Percentiles rank a stretch among this genome's conserved stretches.
phyloP scores from a whole-genome alignment of 2,888 invertebrate species.

The Trachelus stipa region DNA sequence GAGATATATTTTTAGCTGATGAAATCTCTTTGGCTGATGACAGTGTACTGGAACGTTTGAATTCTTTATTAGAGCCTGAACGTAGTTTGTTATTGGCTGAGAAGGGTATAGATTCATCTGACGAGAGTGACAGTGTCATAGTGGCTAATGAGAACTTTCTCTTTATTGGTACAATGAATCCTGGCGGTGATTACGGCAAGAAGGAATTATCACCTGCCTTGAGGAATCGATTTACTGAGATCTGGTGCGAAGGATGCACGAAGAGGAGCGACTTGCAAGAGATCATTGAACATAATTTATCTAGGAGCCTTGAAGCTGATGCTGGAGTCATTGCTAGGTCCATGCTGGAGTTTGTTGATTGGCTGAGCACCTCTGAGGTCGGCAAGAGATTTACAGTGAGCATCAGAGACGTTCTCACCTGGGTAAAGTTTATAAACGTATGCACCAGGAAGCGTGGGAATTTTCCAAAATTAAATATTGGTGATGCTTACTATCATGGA shows the following conservation, averaged over 20 bases:
- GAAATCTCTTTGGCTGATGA: slow-evolving; percentile 99
- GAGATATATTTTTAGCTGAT: slow-evolving; percentile 92
- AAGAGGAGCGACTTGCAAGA: slow-evolving; percentile 79
- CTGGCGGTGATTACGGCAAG: slow-evolving; percentile 99
- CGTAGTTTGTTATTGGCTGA: slow-evolving; percentile 91
- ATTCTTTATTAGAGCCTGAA: slow-evolving; percentile 95
- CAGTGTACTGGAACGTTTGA: slow-evolving; percentile 95
- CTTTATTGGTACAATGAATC: slow-evolving; percentile 98
- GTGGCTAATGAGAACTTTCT: slow-evolving; percentile 81
- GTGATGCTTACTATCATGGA: slow-evolving; percentile 87
- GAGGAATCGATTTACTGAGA: slow-evolving; percentile 97
- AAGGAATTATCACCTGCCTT: slow-evolving; percentile 98
- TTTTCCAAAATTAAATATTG: slow-evolving; percentile 65
- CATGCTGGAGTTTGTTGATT: slow-evolving; percentile 84
- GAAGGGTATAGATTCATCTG: slow-evolving; percentile 76
- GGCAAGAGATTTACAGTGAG: slow-evolving; percentile 86
- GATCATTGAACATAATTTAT: slow-evolving; percentile 86
- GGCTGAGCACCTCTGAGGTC: slow-evolving; percentile 78
- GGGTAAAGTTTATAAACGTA: slow-evolving; percentile 90
- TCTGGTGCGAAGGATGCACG: slow-evolving; percentile 92
- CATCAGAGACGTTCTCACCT: slow-evolving; percentile 91
- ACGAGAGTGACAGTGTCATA: slow-evolving; percentile 69
- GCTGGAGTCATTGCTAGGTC: slow-evolving; percentile 74
- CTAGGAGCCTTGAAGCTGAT: slow-evolving; percentile 69
- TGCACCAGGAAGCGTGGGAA: slow-evolving; percentile 58